Evolutionary conservation across 2,113 vertebrate genomes (phyloP).

Genomic region (Calyptomena viridis): DNA sequence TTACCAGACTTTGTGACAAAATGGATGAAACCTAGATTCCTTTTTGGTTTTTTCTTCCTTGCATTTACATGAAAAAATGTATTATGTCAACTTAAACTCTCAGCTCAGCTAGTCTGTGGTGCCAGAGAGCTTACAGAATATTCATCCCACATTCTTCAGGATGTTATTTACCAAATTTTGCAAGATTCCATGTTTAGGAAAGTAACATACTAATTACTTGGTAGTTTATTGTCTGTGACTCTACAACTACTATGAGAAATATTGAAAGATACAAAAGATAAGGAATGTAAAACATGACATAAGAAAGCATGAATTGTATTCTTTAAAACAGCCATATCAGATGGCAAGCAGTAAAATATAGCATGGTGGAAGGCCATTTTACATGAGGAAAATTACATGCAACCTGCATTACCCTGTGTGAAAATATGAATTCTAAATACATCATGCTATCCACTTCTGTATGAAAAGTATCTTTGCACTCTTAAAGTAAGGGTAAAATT

Average conservation of each 20-base stretch:
- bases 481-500: neutral
- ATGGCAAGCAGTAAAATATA: neutral
- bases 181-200: neutral
- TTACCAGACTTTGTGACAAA: slow-evolving; percentile 32
- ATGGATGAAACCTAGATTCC: slow-evolving; percentile 12
- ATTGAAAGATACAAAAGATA: neutral
- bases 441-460: neutral
- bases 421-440: neutral
- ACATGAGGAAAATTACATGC: neutral
- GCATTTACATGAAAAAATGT: slow-evolving; percentile 46
- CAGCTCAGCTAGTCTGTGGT: neutral
- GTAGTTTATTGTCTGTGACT: neutral
- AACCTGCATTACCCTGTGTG: neutral
- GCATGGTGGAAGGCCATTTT: neutral
- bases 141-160: neutral
- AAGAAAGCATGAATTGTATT: neutral
- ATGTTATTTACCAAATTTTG: neutral
- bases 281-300: neutral
- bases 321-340: neutral
- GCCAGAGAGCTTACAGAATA: neutral
- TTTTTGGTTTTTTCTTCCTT: neutral
- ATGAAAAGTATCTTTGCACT: neutral
- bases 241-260: neutral
- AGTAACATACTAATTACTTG: neutral
- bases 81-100: slow-evolving; percentile 40